Evolutionary conservation across 2,888 invertebrate species (phyloP), one percentile per base, ranked within the genome.

Genomic region (Chloroclystis v-ata): DNA sequence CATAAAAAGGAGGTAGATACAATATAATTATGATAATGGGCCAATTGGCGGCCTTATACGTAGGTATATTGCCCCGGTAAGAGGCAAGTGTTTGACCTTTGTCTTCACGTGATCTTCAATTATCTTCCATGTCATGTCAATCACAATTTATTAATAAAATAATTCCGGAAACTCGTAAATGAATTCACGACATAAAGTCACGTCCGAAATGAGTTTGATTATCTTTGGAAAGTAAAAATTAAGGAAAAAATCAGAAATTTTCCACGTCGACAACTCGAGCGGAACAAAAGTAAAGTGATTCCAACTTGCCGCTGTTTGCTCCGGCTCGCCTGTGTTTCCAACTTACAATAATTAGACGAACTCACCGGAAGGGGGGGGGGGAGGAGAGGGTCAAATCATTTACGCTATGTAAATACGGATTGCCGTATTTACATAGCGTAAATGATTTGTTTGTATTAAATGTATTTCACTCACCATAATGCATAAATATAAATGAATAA

Each of bases 211-310:
- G 28, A 24, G 25, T 29, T 37, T 28, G 16, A 43, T 48, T 48
- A 43, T 33, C 37, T 43, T 35, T 10, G n/a, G 8, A 39, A 47
- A 48, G 39, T 48, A 39, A 12, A 11, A 47, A 37, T 42, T 32
- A 24, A 24, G 24, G 30, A 47, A 42, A 42, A 42, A 38, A 11
- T 37, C 16, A 25, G 29, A 25, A 38, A n/a, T 28, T 26, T 42
- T 42, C 14, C 14, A 38, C 47, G 28, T 25, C 25, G 39, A 20
- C 48, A 37, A 37, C 29, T 40, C 8, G 30, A 6, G 32, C 24
- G 25, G 8, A 35, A 35, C 37, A 14, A 48, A 48, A 40, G 43
- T 48, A 40, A 43, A 20, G 39, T 37, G 25, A 30, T 40, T 48
- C 29, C 11, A 43, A 37, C 40, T 40, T 48, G 29, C 26, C 33